phyloP scores from a whole-genome alignment of 2,113 vertebrate species.

The Ascaphus truei region DNA sequence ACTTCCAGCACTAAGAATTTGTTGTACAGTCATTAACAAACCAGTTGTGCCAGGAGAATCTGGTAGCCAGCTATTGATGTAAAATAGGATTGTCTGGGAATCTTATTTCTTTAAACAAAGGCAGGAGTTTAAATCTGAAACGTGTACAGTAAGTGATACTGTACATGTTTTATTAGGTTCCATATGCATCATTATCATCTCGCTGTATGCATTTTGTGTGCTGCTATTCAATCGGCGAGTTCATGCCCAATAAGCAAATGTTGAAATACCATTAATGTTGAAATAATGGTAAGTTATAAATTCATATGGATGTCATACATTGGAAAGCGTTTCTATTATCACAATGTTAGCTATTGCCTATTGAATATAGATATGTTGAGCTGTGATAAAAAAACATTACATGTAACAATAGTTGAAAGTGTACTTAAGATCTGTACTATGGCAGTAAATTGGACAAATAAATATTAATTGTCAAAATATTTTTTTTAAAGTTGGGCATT shows the following conservation, averaged over 20 bases:
- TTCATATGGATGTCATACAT: neutral
- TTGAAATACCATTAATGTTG: conserved; percentile 25
- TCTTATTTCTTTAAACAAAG: conserved; percentile 70
- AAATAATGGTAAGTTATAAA: conserved; percentile 20
- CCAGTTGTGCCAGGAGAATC: conserved; percentile 75
- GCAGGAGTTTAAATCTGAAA: neutral
- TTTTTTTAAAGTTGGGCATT: too few relatives aligned
- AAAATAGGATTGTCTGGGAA: conserved; percentile 75
- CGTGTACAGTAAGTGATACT: neutral
- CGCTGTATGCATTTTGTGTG: neutral
- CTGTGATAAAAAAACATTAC: neutral
- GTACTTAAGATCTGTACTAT: neutral
- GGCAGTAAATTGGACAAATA: too few relatives aligned
- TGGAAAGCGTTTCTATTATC: neutral
- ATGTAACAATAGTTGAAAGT: neutral
- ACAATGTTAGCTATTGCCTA: neutral
- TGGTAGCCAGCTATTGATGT: conserved; percentile 74
- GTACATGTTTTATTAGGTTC: conserved; percentile 16
- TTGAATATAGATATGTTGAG: neutral
- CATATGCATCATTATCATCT: conserved; percentile 17
- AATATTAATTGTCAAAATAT: too few relatives aligned
- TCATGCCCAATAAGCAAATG: conserved; percentile 25
- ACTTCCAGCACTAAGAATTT: neutral
- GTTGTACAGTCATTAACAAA: conserved; percentile 61
- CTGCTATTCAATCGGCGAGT: neutral